These are phyloP conservation scores for Leptinotarsa texana DNA, from an alignment of 1,140 invertebrate species.

Conservation along the genomic window DNA sequence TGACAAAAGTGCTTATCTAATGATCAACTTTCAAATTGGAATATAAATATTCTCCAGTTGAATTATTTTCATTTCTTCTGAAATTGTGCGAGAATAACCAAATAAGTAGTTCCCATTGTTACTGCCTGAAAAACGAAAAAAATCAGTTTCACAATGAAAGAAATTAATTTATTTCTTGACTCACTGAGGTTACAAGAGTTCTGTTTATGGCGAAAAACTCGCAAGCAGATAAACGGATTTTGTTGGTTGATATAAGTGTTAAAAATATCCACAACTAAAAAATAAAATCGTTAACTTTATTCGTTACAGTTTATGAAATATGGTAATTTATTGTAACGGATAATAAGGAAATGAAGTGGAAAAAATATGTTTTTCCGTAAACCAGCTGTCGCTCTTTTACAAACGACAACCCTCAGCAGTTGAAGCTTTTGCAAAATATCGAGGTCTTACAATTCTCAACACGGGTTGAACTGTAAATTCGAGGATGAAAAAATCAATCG, in stretches of 20 bases:
- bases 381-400: too few relatives aligned
- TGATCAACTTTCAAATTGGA: too few relatives aligned
- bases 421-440: too few relatives aligned
- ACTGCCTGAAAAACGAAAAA: conserved; percentile 23
- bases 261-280: conserved; percentile 21
- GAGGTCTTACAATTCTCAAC: too few relatives aligned
- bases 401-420: too few relatives aligned
- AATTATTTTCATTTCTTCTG: conserved; percentile 13
- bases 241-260: neutral
- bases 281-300: neutral
- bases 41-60: too few relatives aligned
- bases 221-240: conserved; percentile 2
- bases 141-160: neutral
- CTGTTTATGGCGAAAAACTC: conserved; percentile 21
- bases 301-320: neutral
- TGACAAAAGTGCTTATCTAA: too few relatives aligned
- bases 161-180: conserved; percentile 6
- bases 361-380: too few relatives aligned
- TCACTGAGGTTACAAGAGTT: conserved; percentile 24
- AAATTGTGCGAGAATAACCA: conserved; percentile 32
- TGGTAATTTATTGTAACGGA: too few relatives aligned
- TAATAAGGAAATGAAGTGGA: too few relatives aligned
- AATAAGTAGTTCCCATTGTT: conserved; percentile 22
- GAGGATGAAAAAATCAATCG: too few relatives aligned
- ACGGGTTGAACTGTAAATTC: too few relatives aligned